Conservation (phyloP, 2,888 invertebrate species). For the Meta bourneti region DNA sequence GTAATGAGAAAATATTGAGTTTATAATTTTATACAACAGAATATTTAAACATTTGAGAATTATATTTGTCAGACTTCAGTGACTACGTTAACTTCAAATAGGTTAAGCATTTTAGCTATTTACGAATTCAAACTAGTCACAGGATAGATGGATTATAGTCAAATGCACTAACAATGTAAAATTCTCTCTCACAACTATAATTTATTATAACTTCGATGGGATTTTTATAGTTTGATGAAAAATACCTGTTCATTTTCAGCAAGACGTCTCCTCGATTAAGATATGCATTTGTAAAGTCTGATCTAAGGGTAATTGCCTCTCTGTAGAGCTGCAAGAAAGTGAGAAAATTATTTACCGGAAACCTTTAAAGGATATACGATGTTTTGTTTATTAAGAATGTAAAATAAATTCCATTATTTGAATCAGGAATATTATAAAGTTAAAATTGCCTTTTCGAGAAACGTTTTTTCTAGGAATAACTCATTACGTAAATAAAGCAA, state of each 20-base stretch:
- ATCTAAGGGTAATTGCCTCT: slow-evolving; percentile 81
- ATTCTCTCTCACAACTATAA: too few species aligned
- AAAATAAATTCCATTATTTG: not conserved
- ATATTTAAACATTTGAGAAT: too few species aligned
- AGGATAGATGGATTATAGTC: too few species aligned
- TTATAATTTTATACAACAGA: too few species aligned
- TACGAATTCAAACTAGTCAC: too few species aligned
- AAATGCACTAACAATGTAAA: too few species aligned
- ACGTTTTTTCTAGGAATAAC: too few species aligned
- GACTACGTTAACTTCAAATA: too few species aligned
- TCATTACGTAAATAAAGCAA: too few species aligned
- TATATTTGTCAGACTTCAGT: too few species aligned
- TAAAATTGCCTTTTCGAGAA: not conserved
- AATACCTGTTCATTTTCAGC: slow-evolving; percentile 79
- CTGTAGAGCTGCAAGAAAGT: slow-evolving; percentile 79
- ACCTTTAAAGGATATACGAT: not conserved
- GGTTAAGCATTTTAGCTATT: too few species aligned
- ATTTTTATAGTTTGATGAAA: not conserved
- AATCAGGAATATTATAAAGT: not conserved
- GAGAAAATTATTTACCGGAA: not conserved
- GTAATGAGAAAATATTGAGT: too few species aligned
- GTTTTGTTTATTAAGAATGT: not conserved
- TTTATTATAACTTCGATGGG: not conserved
- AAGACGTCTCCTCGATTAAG: slow-evolving; percentile 81
- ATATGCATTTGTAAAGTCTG: slow-evolving; percentile 81